Percentiles rank a stretch among this genome's conserved stretches.
Conservation (phyloP, 1,140 invertebrate species). For the Galendromus occidentalis region DNA sequence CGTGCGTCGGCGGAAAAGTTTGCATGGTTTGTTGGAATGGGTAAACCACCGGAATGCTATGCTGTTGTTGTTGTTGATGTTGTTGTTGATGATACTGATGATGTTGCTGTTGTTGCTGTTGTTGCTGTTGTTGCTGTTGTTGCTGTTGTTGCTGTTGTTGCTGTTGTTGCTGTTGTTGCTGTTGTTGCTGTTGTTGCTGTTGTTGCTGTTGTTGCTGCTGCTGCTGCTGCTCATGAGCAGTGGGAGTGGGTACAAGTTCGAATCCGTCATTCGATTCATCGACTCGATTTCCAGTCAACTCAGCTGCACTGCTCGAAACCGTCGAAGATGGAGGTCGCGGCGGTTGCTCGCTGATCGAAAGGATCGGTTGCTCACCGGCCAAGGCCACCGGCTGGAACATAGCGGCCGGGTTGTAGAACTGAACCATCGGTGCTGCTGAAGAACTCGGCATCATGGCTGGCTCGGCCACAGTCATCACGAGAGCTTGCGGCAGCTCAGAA, state of each 20-base stretch:
- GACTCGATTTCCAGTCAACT: neutral
- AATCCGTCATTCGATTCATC: constrained; percentile 3
- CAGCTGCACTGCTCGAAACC: constrained; percentile 10
- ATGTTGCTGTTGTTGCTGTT: neutral
- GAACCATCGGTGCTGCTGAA: neutral
- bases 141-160: no score
- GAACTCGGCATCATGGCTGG: neutral
- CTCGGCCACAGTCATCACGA: neutral
- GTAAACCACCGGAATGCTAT: neutral
- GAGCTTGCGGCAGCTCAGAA: neutral
- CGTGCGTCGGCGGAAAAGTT: neutral
- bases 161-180: no score
- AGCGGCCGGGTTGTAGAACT: constrained; percentile 1
- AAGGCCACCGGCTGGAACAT: neutral
- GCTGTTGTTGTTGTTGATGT: neutral
- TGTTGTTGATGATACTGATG: neutral
- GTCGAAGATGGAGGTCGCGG: constrained; percentile 3
- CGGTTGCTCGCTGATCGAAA: neutral
- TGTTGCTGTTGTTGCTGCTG: no score
- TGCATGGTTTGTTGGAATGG: neutral
- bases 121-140: neutral
- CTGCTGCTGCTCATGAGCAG: neutral
- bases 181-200: no score
- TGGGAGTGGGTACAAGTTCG: neutral
- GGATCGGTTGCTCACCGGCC: neutral